Evolutionary conservation across 2,888 invertebrate genomes (phyloP), one percentile per base, ranked within the genome.

Genomic region (Therioaphis trifolii): DNA sequence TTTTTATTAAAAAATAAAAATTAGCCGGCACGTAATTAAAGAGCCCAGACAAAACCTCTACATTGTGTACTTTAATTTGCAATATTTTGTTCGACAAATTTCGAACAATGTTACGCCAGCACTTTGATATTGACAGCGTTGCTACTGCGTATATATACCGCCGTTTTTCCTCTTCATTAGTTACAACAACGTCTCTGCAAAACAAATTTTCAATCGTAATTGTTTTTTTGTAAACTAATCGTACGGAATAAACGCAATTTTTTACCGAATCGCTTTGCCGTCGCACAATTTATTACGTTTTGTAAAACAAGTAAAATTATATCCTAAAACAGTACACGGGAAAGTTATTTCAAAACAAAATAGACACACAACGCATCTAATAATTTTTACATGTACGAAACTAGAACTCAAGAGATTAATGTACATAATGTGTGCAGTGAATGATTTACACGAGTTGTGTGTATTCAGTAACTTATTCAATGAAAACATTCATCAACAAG

Each of bases 1-100:
- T 63, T 82, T 82, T 82, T 82, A 82, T 82, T 82, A 82, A 82
- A 79, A 82, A 82, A 82, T 82, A 82, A 82, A 80, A 82, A 82
- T 82, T 82, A 82, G 80, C 71, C 80, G 29, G 63, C 72, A 63
- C 61, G 80, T 82, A 82, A 82, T 82, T 82, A 82, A 82, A 82
- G 61, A 24, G 72, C 14, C 21, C 58, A 29, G 69, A 55, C 24
- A 61, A 58, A 55, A 80, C 66, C 55, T 40, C 66, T 46, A 46
- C 24, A 35, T 29, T 40, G 68, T 61, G 52, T 52, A 35, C 24
- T 68, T 52, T 78, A 79, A 55, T 79, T 79, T 68, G 43, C 27
- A 55, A 69, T 69, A 43, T 79, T 79, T 55, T 29, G 52, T 35
- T 69, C 55, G 43, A 21, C 35, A 76, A 76, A 76, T 76, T 24